Evolutionary conservation across 2,113 vertebrate genomes (phyloP), one percentile per base, ranked within the genome.

Genomic region (Toxostoma redivivum): DNA sequence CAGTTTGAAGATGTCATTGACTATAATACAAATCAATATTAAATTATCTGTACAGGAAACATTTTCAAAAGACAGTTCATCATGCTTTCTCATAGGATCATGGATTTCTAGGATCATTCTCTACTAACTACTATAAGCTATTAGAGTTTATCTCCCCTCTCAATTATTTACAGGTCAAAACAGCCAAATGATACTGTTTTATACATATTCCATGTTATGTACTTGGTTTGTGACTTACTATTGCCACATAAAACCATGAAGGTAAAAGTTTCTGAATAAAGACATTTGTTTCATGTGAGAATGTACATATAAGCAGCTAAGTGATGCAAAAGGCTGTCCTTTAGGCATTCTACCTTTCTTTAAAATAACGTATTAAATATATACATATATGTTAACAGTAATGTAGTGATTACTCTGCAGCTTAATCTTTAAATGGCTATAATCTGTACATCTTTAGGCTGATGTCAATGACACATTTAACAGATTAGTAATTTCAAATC

Each of bases 21-120:
- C 97, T 71, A 93, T 95, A 98, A 98, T 51, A 97, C 93, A 97
- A 97, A 98, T 98, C 98, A 97, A 98, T 98, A 98, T 97, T 97
- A 98, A 98, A 98, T 98, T 97, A 97, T 97, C 98, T 97, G 97
- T 94, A 94, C 97, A 98, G 98, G 98, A 98, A 98, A 96, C 95
- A 95, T 95, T 98, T 98, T 97, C 97, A 98, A 95, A 98, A 98
- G 97, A 98, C 54, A 64, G 95, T 85, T 92, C 96, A 97, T 97
- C 97, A 97, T 96, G 97, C 96, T 97, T 97, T 97, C 95, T 98
- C 97, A 81, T 7, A 95, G 82, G 72, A 88, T 88, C 93, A 92
- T 50, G 64, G 72, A 88, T 93, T 95, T 95, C 92, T 88, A 94
- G 85, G 96, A 96, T 96, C 96, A 92, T 92, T 95, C 84, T 93